Percentiles rank a stretch among this genome's conserved stretches.
Evolutionary conservation across 2,888 invertebrate species (phyloP).

Genomic region (Caprella mutica): DNA sequence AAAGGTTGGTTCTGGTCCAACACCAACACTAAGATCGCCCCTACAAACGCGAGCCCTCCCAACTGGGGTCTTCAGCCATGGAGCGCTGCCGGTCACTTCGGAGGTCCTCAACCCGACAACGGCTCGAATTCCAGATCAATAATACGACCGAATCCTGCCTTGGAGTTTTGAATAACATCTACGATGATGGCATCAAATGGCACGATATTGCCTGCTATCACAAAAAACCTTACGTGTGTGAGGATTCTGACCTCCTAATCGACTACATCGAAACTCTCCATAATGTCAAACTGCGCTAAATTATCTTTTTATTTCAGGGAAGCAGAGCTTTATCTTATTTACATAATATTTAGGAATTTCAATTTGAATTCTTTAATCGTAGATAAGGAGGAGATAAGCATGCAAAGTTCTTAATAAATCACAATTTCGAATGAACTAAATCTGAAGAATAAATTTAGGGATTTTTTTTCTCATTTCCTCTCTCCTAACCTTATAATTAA

Average conservation of each 20-base stretch:
- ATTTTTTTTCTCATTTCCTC: too few relatives aligned
- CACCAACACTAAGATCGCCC: conserved; percentile 79
- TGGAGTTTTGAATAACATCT: conserved; percentile 80
- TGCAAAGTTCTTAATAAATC: too few relatives aligned
- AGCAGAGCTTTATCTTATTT: too few relatives aligned
- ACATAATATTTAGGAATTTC: too few relatives aligned
- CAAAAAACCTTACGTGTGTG: conserved; percentile 76
- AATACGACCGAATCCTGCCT: conserved; percentile 59
- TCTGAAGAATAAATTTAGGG: too few relatives aligned
- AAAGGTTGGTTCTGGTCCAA: conserved; percentile 93
- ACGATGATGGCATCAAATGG: conserved; percentile 76
- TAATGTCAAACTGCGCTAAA: conserved; percentile 1
- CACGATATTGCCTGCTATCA: conserved; percentile 79
- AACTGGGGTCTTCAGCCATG: conserved; percentile 35
- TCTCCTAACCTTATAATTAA: too few relatives aligned
- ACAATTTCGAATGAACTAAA: too few relatives aligned
- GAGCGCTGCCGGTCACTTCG: conserved; percentile 35
- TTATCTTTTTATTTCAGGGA: too few relatives aligned
- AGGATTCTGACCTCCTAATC: conserved; percentile 77
- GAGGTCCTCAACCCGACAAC: conserved; percentile 36
- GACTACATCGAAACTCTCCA: conserved; percentile 39
- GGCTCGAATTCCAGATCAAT: conserved; percentile 37
- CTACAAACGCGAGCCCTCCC: conserved; percentile 55
- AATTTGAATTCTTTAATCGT: too few relatives aligned
- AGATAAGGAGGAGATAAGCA: too few relatives aligned